Percentiles rank a stretch among this genome's conserved stretches.
Conservation (phyloP, 2,113 vertebrate genomes). For the Fulmarus glacialis region DNA sequence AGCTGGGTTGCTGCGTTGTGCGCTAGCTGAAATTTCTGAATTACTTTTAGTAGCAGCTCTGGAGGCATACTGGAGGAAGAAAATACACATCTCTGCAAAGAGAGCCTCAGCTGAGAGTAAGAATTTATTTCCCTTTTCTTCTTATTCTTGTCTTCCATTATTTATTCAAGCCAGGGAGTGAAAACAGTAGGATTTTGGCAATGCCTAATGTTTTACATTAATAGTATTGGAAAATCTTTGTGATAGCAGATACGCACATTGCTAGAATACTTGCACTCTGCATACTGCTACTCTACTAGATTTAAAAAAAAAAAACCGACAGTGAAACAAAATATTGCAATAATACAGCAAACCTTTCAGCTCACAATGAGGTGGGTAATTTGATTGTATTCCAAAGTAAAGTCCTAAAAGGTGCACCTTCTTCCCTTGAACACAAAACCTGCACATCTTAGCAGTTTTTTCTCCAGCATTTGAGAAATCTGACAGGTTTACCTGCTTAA, state of each 20-base stretch:
- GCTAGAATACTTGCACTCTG: neutral
- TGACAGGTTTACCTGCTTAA: neutral
- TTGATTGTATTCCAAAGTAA: neutral
- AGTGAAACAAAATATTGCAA: neutral
- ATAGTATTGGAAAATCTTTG: constrained; percentile 5
- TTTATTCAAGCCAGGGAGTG: neutral
- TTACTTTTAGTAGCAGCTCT: constrained; percentile 1
- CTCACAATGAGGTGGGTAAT: neutral
- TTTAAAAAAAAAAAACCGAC: neutral
- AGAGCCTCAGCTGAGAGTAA: neutral
- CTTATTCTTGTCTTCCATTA: constrained; percentile 13
- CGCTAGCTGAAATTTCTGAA: neutral
- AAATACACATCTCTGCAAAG: neutral
- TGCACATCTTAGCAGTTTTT: neutral
- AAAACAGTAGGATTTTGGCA: constrained; percentile 28
- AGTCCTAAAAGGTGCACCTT: neutral
- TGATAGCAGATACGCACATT: neutral
- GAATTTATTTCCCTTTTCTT: constrained; percentile 31
- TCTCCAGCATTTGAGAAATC: neutral
- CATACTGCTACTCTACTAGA: neutral
- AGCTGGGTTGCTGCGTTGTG: neutral
- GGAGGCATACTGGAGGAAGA: neutral
- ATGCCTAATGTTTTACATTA: constrained; percentile 9
- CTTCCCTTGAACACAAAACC: neutral
- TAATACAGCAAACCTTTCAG: neutral